phyloP scores from a whole-genome alignment of 2,797 vertebrate genomes.

The Myotis daubentonii region DNA sequence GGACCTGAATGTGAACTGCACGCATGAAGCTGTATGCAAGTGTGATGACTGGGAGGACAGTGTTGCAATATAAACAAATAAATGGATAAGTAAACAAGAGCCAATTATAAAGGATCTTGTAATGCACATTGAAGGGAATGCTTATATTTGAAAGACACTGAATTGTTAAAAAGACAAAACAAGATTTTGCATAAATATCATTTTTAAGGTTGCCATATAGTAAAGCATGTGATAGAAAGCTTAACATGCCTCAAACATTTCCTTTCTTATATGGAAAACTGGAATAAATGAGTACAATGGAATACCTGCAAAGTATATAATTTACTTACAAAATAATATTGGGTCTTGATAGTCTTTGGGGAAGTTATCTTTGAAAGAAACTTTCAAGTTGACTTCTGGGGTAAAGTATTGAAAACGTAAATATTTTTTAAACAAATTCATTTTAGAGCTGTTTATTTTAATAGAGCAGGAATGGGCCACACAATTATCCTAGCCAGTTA shows the following conservation, averaged over 20 bases:
- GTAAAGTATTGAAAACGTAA: conserved; percentile 14
- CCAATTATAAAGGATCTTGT: neutral
- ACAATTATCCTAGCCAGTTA: neutral
- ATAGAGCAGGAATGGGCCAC: neutral
- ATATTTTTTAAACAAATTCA: neutral
- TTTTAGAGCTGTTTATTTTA: neutral
- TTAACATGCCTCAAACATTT: neutral
- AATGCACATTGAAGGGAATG: neutral
- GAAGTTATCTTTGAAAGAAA: conserved; percentile 41
- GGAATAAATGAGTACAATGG: neutral
- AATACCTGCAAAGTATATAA: neutral
- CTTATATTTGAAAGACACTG: neutral
- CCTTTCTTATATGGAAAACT: neutral
- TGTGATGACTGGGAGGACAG: neutral
- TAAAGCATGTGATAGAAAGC: neutral
- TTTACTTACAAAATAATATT: neutral
- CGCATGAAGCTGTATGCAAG: neutral
- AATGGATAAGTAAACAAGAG: neutral
- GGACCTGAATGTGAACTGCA: neutral
- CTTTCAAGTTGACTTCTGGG: neutral
- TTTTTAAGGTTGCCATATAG: neutral
- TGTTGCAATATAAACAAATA: neutral
- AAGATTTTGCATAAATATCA: neutral
- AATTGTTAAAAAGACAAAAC: neutral
- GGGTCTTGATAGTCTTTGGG: neutral